Evolutionary conservation across 2,888 invertebrate genomes (phyloP), one percentile per base, ranked within the genome.

Genomic region (Eupeodes luniger): DNA sequence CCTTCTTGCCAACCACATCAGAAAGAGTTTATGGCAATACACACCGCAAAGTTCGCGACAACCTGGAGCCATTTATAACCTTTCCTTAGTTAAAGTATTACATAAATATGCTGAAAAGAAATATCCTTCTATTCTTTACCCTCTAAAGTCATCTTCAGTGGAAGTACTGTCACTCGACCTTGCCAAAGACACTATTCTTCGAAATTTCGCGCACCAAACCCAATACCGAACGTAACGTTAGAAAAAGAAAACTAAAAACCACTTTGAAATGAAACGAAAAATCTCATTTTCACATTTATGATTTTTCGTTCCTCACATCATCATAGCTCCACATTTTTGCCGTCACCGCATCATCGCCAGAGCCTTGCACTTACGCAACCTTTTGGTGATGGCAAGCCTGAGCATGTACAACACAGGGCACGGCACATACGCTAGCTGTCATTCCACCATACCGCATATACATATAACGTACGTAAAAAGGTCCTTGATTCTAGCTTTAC

Each of bases 51-150:
- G 66, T 81, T 85, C 81, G 77, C 88, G 88, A 72, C 88, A 78
- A 81, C 85, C 88, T 88, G 88, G 88, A 88, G 88, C 88, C 88
- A 85, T 88, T 85, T 81, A 88, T 88, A 85, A 88, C 85, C 77
- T 81, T 75, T 81, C 19, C 78, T 70, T 40, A 69, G 51, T 72
- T 57, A 16, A 55, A 72, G 51, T 34, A 61, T 64, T 40, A 40
- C 6, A 40, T 40, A 5, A 40, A 40, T 40, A 40, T 40, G 9
- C 40, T 9, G 55, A 7, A 69, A 36, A 12, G 36, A 69, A 51
- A 67, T 64, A 51, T 11, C 14, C 14, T 19, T 40, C 5, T 40
- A 62, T 19, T 40, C 5, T 40, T 57, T 57, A 57, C 40, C 34
- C 57, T 27, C 75, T 47, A 40, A 19, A 62, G 12, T 16, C 47